These are phyloP conservation scores for Papilio glaucus DNA, from an alignment of 1,140 invertebrate genomes.

Conservation along the genomic window DNA sequence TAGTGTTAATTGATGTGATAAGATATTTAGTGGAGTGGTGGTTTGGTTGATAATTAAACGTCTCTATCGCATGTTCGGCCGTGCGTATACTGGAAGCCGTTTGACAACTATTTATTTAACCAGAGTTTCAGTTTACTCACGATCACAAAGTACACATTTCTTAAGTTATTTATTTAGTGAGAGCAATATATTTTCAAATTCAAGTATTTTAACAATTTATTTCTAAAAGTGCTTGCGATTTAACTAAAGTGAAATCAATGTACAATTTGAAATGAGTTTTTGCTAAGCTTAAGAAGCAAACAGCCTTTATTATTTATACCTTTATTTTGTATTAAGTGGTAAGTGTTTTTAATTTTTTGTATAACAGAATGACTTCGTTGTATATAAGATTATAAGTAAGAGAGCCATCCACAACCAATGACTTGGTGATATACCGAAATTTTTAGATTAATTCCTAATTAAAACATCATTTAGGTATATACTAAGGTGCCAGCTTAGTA, in stretches of 20 bases:
- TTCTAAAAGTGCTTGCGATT: background rate
- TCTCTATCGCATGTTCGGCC: background rate
- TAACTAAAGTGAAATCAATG: background rate
- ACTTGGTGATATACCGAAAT: too few species aligned
- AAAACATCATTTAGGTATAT: too few species aligned
- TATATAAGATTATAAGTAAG: too few species aligned
- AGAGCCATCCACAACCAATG: too few species aligned
- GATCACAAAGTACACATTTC: background rate
- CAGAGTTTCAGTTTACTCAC: background rate
- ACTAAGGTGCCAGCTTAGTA: too few species aligned
- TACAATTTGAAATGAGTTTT: background rate
- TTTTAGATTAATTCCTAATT: too few species aligned
- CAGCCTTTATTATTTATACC: background rate
- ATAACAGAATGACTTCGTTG: too few species aligned
- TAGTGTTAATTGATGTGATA: slow-evolving; percentile 14
- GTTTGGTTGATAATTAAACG: background rate
- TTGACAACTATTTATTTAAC: background rate
- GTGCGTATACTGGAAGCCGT: too few species aligned
- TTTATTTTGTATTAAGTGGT: background rate
- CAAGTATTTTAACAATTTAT: background rate
- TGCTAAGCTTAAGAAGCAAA: background rate
- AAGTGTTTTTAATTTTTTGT: background rate
- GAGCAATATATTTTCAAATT: background rate
- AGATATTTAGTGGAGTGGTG: background rate
- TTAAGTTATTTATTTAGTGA: background rate